These are phyloP conservation scores for Triplophysa dalaica DNA, from an alignment of 2,113 vertebrate species.

Conservation along the genomic window DNA sequence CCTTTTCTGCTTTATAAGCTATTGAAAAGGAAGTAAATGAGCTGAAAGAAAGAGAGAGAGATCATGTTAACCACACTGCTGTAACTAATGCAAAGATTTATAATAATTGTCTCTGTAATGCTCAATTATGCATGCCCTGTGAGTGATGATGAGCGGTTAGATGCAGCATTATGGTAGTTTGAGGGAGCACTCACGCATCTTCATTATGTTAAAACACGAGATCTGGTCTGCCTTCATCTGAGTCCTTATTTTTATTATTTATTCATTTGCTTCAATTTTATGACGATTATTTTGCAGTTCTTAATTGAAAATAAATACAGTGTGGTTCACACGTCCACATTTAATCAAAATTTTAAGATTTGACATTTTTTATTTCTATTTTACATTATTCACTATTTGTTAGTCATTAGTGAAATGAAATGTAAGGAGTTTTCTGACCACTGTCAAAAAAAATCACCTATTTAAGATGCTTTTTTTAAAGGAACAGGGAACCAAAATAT, in stretches of 20 bases:
- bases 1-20: slow-evolving; percentile 71
- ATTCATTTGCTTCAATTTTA: background rate
- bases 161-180: slow-evolving; percentile 39
- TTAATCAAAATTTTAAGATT: too few species aligned
- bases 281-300: background rate
- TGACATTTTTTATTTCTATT: too few species aligned
- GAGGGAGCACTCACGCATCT: background rate
- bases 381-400: too few species aligned
- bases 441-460: too few species aligned
- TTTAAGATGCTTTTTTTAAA: too few species aligned
- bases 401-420: too few species aligned
- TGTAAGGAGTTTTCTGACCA: too few species aligned
- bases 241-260: background rate
- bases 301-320: too few species aligned
- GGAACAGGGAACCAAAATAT: too few species aligned
- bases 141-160: slow-evolving; percentile 57
- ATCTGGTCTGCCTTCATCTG: background rate
- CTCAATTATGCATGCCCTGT: slow-evolving; percentile 64
- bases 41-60: slow-evolving; percentile 53
- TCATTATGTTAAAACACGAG: background rate
- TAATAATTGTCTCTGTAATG: slow-evolving; percentile 65
- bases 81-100: slow-evolving; percentile 70
- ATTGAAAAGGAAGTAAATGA: slow-evolving; percentile 64
- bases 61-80: slow-evolving; percentile 61
- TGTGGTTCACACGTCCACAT: too few species aligned